A percentile compares a stretch with the other conserved stretches of the same genome.
Evolutionary conservation across 2,113 vertebrate species (phyloP).

Genomic region (Actenoides hombroni): DNA sequence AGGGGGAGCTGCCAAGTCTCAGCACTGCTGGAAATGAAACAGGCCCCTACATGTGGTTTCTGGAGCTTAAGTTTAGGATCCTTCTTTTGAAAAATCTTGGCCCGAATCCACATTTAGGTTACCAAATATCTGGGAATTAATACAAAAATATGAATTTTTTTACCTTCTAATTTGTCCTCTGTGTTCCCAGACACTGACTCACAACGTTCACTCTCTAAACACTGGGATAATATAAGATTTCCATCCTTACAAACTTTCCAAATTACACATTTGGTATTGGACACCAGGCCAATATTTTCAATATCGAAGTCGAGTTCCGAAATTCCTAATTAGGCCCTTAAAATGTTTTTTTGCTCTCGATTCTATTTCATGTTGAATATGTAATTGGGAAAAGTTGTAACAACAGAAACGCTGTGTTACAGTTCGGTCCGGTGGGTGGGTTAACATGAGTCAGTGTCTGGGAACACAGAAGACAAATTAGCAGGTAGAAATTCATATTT

Average conservation of each 20-base stretch:
- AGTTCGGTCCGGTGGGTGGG: constrained; percentile 23
- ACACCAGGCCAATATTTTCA: not conserved
- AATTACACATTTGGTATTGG: not conserved
- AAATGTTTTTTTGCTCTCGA: not conserved
- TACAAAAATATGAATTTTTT: constrained; percentile 31
- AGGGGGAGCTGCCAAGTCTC: not conserved
- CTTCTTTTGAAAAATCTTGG: constrained; percentile 8
- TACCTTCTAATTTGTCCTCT: constrained; percentile 18
- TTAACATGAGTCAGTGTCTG: constrained; percentile 67
- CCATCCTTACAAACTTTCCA: constrained; percentile 28
- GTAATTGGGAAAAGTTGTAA: constrained; percentile 38
- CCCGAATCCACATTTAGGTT: constrained; percentile 7
- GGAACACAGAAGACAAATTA: constrained; percentile 55
- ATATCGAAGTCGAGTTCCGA: not conserved
- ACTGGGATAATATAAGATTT: constrained; percentile 27
- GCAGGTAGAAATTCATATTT: constrained; percentile 45
- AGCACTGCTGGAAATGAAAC: not conserved
- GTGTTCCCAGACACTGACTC: constrained; percentile 55
- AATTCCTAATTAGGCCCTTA: constrained; percentile 14
- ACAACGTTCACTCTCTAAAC: not conserved
- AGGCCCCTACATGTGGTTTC: not conserved
- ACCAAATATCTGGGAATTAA: constrained; percentile 37
- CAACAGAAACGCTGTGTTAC: constrained; percentile 24
- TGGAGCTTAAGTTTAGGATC: not conserved
- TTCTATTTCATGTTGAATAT: not conserved